Evolutionary conservation across 2,888 invertebrate genomes (phyloP).

Genomic region (Chloromyia formosa): DNA sequence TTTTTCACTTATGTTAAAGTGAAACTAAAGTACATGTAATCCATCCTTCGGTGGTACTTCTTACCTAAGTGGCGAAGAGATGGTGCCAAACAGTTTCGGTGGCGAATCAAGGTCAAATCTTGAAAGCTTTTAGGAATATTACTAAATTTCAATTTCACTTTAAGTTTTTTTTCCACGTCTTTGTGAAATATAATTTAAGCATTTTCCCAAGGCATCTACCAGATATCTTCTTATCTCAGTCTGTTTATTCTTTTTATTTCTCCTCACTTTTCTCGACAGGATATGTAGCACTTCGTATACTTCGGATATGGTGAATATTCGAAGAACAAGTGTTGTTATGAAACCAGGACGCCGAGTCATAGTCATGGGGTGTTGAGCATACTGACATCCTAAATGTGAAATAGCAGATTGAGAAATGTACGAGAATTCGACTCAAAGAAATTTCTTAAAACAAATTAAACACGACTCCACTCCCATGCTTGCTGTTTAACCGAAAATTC

Average conservation of each 20-base stretch:
- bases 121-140: constrained; percentile 29
- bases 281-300: background rate
- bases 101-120: constrained; percentile 10
- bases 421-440: no score
- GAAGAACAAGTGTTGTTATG: background rate
- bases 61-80: no score
- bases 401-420: no score
- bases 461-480: no score
- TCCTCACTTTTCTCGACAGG: background rate
- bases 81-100: no score
- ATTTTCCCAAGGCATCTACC: background rate
- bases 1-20: background rate
- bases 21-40: constrained; percentile 25
- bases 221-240: background rate
- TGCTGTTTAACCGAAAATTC: background rate
- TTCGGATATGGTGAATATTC: constrained; percentile 7
- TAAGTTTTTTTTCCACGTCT: background rate
- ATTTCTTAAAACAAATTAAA: no score
- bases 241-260: background rate
- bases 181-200: constrained; percentile 14
- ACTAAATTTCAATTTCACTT: constrained; percentile 31
- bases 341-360: background rate
- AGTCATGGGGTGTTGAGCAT: no score
- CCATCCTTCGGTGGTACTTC: background rate
- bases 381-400: no score